A percentile compares a stretch with the other conserved stretches of the same genome.
These are phyloP conservation scores for Acrossocheilus wenchowensis DNA, from an alignment of 2,797 vertebrate species.

Conservation along the genomic window DNA sequence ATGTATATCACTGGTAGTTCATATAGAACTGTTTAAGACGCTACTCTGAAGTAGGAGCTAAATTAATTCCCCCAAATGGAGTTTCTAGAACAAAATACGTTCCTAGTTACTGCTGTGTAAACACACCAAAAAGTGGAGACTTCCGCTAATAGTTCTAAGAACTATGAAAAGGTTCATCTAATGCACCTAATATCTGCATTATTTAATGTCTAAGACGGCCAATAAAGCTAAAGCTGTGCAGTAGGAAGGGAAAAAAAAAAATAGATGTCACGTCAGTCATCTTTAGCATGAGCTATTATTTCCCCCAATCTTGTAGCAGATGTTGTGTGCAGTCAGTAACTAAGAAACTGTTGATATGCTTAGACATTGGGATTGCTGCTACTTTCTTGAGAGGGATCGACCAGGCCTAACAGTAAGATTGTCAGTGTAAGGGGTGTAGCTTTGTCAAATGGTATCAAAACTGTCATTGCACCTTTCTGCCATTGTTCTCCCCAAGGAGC, in stretches of 20 bases:
- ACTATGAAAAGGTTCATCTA: too few relatives aligned
- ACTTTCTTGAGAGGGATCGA: slow-evolving; percentile 35
- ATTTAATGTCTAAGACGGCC: neutral
- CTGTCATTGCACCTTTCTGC: slow-evolving; percentile 56
- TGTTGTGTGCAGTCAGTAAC: neutral
- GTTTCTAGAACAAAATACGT: too few relatives aligned
- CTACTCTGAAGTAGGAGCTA: too few relatives aligned
- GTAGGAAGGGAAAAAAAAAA: neutral
- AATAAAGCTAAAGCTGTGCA: neutral
- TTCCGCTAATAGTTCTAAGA: too few relatives aligned
- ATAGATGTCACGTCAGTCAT: neutral
- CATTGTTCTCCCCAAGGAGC: slow-evolving; percentile 50
- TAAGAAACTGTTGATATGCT: slow-evolving; percentile 24
- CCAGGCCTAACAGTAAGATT: neutral
- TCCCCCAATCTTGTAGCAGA: neutral
- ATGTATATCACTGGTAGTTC: too few relatives aligned
- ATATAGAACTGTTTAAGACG: too few relatives aligned
- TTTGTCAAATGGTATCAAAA: slow-evolving; percentile 53
- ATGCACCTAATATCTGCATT: neutral
- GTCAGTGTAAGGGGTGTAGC: slow-evolving; percentile 49
- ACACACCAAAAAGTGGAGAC: too few relatives aligned
- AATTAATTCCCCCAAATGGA: too few relatives aligned
- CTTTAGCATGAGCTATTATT: neutral
- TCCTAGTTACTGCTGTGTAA: too few relatives aligned
- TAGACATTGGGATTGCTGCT: slow-evolving; percentile 2